phyloP scores from a whole-genome alignment of 2,113 vertebrate genomes.

The Peromyscus leucopus region DNA sequence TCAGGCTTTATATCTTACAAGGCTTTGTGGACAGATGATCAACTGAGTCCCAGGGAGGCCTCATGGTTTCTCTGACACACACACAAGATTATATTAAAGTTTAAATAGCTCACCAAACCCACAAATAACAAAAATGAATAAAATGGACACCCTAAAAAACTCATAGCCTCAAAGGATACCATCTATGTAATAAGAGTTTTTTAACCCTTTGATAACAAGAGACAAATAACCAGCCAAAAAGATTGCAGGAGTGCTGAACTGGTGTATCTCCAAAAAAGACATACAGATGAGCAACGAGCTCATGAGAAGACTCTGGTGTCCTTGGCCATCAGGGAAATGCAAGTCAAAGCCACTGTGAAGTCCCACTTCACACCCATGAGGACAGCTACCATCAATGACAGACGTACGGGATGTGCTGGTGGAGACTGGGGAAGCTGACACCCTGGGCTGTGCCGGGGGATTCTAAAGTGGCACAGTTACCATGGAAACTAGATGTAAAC shows the following conservation, averaged over 20 bases:
- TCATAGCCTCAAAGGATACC: neutral
- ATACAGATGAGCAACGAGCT: neutral
- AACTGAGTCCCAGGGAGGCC: neutral
- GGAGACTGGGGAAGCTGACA: neutral
- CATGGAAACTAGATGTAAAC: neutral
- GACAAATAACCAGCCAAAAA: neutral
- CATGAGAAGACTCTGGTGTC: neutral
- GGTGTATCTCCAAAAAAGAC: neutral
- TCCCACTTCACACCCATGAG: rapidly evolving
- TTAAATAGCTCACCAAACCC: neutral
- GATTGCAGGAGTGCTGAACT: neutral
- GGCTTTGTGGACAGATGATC: neutral
- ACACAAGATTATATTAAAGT: neutral
- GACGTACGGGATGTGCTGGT: no score
- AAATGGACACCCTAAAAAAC: rapidly evolving
- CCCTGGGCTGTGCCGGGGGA: neutral
- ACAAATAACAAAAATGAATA: neutral
- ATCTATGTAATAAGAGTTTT: neutral
- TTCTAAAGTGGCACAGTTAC: neutral
- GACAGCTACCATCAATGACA: rapidly evolving
- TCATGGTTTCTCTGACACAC: rapidly evolving
- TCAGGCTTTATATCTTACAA: neutral
- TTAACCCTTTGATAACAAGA: neutral
- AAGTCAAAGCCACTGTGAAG: neutral
- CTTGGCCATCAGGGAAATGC: no score